Evolutionary conservation across 2,113 vertebrate species (phyloP).

Genomic region (Alectura lathami): DNA sequence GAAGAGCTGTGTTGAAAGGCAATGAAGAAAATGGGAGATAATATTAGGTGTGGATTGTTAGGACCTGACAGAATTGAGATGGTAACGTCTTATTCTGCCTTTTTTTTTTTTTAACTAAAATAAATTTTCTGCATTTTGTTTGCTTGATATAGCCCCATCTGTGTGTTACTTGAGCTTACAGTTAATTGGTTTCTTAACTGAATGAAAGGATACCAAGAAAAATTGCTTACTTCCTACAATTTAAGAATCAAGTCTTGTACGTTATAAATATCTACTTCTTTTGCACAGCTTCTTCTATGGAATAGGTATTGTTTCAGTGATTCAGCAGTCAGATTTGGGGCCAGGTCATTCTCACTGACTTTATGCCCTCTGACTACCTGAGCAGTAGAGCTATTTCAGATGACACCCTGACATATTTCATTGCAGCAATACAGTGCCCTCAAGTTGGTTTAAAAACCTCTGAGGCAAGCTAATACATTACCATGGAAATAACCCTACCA

Average conservation of each 20-base stretch:
- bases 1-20: constrained; percentile 34
- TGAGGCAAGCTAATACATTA: not conserved
- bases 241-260: not conserved
- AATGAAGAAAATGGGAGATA: constrained; percentile 34
- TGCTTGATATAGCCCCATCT: not conserved
- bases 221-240: not conserved
- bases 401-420: not conserved
- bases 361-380: not conserved
- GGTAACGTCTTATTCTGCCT: not conserved
- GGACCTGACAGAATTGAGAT: not conserved
- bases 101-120: not conserved
- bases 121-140: not conserved
- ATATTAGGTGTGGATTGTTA: not conserved
- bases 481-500: not conserved
- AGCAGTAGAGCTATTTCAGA: not conserved
- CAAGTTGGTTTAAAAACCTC: not conserved
- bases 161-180: not conserved
- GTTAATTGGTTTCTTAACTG: not conserved
- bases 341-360: constrained; percentile 5
- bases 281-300: not conserved
- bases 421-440: not conserved
- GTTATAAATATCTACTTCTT: not conserved
- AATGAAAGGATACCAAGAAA: not conserved
- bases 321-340: not conserved
- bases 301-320: not conserved